Conservation (phyloP, 2,113 vertebrate genomes). For the Argyrosomus japonicus region DNA sequence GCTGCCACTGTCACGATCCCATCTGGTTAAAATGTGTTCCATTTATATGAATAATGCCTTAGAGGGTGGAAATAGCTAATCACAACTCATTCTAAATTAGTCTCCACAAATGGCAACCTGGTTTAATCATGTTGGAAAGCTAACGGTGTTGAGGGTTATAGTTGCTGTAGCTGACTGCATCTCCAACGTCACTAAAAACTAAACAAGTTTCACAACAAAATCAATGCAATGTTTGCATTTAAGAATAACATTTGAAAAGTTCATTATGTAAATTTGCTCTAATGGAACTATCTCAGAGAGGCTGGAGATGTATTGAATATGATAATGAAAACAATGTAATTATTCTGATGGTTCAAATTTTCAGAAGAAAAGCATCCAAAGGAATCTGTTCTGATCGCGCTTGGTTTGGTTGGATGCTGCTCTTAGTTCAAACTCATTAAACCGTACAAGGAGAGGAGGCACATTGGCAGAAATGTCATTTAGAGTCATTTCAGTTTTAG, state of each 20-base stretch:
- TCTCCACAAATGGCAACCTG: conserved; percentile 58
- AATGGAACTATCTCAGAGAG: not conserved
- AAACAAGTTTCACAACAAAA: not conserved
- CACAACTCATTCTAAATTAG: conserved; percentile 70
- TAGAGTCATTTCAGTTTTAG: not conserved
- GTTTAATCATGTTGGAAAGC: conserved; percentile 57
- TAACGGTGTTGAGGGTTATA: conserved; percentile 49
- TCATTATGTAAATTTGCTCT: not conserved
- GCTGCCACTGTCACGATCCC: conserved; percentile 51
- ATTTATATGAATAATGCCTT: conserved; percentile 58
- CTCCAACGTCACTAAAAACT: not conserved
- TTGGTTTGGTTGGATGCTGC: conserved; percentile 14
- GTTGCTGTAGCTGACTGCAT: not conserved
- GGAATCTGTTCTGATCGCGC: conserved; percentile 9
- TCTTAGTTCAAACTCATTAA: conserved; percentile 27
- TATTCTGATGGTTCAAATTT: not conserved
- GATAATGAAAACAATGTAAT: not conserved
- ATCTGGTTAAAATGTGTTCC: conserved; percentile 56
- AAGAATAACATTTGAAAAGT: not conserved
- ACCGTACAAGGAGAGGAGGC: not conserved
- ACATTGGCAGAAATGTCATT: not conserved
- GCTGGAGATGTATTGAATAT: not conserved
- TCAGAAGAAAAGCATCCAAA: conserved; percentile 9
- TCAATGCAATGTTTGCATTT: not conserved
- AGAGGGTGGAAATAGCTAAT: conserved; percentile 66